Percentiles rank a stretch among this genome's conserved stretches.
These are phyloP conservation scores for Embidobia sp. DNA, from an alignment of 2,888 invertebrate species.

Conservation along the genomic window DNA sequence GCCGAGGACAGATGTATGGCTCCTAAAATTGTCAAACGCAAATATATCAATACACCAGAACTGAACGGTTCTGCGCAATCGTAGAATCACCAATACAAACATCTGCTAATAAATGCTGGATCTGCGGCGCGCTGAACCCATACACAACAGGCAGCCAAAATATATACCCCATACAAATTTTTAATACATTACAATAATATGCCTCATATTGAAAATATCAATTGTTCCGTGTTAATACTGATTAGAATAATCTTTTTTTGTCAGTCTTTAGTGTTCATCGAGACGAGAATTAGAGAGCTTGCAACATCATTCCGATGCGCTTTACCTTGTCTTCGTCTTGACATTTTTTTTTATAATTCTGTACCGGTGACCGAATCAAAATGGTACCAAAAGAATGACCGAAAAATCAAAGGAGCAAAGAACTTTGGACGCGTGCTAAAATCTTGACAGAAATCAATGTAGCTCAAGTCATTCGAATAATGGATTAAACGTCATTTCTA, in stretches of 20 bases:
- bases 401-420: conserved; percentile 70
- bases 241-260: conserved; percentile 73
- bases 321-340: conserved; percentile 5
- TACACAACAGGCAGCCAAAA: conserved; percentile 69
- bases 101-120: conserved; percentile 51
- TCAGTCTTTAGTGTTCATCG: conserved; percentile 75
- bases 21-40: conserved; percentile 73
- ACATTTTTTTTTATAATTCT: conserved; percentile 31
- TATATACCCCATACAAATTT: conserved; percentile 71
- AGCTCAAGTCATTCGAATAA: conserved; percentile 67
- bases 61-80: conserved; percentile 38
- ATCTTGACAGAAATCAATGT: conserved; percentile 69
- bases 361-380: conserved; percentile 61
- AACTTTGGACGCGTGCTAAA: conserved; percentile 74
- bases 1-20: conserved; percentile 77
- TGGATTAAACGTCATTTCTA: conserved; percentile 66
- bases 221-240: conserved; percentile 75
- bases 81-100: conserved; percentile 48
- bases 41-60: conserved; percentile 65
- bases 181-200: conserved; percentile 65
- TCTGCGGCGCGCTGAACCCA: conserved; percentile 51
- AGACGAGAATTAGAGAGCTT: conserved; percentile 52
- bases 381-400: conserved; percentile 62
- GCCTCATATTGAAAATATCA: conserved; percentile 75
- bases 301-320: conserved; percentile 32